A percentile compares a stretch with the other conserved stretches of the same genome.
These are phyloP conservation scores for Limnodromus scolopaceus DNA, from an alignment of 2,797 vertebrate species.

Conservation along the genomic window DNA sequence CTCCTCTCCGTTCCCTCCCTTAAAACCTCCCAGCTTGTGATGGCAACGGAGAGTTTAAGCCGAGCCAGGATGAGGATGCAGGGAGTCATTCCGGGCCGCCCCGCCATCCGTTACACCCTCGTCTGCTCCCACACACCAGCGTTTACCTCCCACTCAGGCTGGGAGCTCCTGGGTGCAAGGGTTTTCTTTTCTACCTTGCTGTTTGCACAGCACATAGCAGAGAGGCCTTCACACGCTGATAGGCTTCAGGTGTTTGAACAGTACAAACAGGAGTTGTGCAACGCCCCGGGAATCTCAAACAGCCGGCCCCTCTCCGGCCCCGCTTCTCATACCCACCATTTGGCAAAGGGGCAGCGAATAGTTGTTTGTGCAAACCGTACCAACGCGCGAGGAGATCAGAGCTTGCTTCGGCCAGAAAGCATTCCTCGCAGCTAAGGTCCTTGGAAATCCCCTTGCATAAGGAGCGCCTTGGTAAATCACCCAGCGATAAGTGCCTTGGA, in stretches of 20 bases:
- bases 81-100: accelerated
- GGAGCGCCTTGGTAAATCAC: neutral
- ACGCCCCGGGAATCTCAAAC: neutral
- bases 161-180: neutral
- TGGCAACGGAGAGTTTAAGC: neutral
- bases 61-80: neutral
- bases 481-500: neutral
- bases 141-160: neutral
- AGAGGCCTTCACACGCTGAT: neutral
- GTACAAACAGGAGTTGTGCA: conserved; percentile 43
- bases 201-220: conserved; percentile 48
- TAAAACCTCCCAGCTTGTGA: neutral
- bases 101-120: neutral
- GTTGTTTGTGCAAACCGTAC: neutral
- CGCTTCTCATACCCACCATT: neutral
- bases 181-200: neutral
- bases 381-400: neutral
- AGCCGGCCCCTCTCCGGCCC: neutral
- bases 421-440: neutral
- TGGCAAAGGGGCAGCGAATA: neutral
- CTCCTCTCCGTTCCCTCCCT: neutral
- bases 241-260: conserved; percentile 29
- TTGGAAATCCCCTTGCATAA: conserved; percentile 38
- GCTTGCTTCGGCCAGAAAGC: neutral
- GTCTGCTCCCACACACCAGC: neutral